phyloP scores from a whole-genome alignment of 2,113 vertebrate species.

The Gambusia holbrooki region DNA sequence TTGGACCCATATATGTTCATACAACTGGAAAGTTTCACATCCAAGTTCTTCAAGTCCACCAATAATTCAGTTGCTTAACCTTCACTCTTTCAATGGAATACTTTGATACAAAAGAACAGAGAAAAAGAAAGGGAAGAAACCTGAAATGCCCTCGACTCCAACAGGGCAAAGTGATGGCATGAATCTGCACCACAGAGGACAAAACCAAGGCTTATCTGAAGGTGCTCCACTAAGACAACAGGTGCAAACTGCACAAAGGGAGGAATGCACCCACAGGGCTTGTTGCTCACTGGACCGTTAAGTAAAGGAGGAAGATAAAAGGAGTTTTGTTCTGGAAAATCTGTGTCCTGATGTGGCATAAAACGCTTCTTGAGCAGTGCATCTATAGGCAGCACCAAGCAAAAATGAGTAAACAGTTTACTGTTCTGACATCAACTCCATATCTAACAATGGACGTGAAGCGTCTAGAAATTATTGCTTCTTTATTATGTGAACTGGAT shows the following conservation, averaged over 20 bases:
- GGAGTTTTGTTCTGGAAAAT: slow-evolving; percentile 39
- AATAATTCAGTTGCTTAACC: slow-evolving; percentile 7
- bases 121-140: slow-evolving; percentile 28
- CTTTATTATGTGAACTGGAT: slow-evolving; percentile 5
- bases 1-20: slow-evolving; percentile 2
- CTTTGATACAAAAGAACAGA: background rate
- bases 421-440: background rate
- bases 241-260: slow-evolving; percentile 47
- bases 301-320: slow-evolving; percentile 49
- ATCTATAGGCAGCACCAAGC: slow-evolving; percentile 14
- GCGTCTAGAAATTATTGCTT: background rate
- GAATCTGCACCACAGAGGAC: slow-evolving; percentile 31
- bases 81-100: slow-evolving; percentile 20
- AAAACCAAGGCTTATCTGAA: slow-evolving; percentile 53
- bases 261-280: slow-evolving; percentile 40
- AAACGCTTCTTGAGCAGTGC: slow-evolving; percentile 48
- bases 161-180: slow-evolving; percentile 26
- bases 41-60: slow-evolving; percentile 5
- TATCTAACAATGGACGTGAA: background rate
- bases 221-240: slow-evolving; percentile 50
- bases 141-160: slow-evolving; percentile 21
- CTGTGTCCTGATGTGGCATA: slow-evolving; percentile 47
- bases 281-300: slow-evolving; percentile 39
- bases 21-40: slow-evolving; percentile 9
- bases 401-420: slow-evolving; percentile 15